A percentile compares a stretch with the other conserved stretches of the same genome.
These are phyloP conservation scores for Panagrolaimus sp. DNA, from an alignment of 1,140 invertebrate species.

Conservation along the genomic window DNA sequence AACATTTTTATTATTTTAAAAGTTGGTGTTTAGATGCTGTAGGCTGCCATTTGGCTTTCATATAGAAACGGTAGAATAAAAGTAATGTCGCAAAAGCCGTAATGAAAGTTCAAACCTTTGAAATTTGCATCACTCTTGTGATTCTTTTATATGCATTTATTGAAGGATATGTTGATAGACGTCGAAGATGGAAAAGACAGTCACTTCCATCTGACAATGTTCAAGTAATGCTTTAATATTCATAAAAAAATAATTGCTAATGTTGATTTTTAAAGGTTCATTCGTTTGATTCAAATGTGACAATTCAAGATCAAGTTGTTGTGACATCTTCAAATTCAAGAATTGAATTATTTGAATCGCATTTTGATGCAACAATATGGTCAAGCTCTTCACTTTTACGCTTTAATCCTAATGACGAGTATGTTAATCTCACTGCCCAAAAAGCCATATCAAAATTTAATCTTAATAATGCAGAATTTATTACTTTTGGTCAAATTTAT, in stretches of 20 bases:
- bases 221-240: not conserved
- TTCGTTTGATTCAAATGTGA: slow-evolving; percentile 9
- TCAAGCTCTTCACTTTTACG: not conserved
- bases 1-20: no score
- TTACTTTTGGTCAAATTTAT: not conserved
- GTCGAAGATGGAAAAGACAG: slow-evolving; percentile 10
- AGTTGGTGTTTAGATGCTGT: no score
- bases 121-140: no score
- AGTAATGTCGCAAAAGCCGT: no score
- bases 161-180: not conserved
- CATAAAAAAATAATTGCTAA: no score
- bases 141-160: no score
- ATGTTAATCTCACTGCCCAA: slow-evolving; percentile 15
- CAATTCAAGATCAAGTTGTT: not conserved
- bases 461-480: slow-evolving; percentile 4
- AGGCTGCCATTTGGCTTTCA: no score
- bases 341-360: slow-evolving; percentile 1
- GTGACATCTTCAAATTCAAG: not conserved
- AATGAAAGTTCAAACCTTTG: no score
- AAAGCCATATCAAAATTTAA: slow-evolving; percentile 8
- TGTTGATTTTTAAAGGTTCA: not conserved
- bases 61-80: no score
- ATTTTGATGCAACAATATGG: slow-evolving; percentile 11
- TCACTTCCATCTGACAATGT: slow-evolving; percentile 1
- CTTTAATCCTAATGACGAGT: slow-evolving; percentile 9